Base-by-base conservation (phyloP, 2,797 vertebrate genomes). In the Hybognathus amarus region DNA sequence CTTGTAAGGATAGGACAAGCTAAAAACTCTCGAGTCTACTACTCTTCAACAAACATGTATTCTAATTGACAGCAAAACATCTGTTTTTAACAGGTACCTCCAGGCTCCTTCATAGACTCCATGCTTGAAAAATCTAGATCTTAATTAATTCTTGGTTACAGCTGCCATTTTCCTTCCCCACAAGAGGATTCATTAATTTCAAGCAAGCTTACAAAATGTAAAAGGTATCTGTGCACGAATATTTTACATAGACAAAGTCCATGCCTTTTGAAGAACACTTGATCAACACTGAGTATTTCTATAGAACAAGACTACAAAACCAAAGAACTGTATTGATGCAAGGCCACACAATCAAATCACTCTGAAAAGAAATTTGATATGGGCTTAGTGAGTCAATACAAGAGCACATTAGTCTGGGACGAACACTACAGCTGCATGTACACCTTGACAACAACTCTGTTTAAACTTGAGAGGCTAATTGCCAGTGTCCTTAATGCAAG, bases 341-440 rank as follows among this genome's bases (percentile, higher is more conserved):
- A 42, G 4, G 45, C 33, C 38, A 67, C 18, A 77, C 81, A 82
- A 82, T 76, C 33, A 54, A 66, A 75, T 66, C n/a, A 54, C 36
- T 56, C 33, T 3, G 42, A 64, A 73, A 38, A 82, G 17, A 76
- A 76, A 82, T 67, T 38, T 67, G 71, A 82, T 67, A 82, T 22
- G 61, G n/a, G 59, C 61, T 67, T 9, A 56, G 36, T 20, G 36
- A 68, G 63, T 76, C 71, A 59, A 68, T 76, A 68, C 36, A 76
- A 56, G 47, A 56, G 33, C 45, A 3, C 27, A 59, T 76, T 83
- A 82, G 63, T 82, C 33, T 68, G 36, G n/a, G 71, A 59, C 47
- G 52, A 54, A 68, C 63, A 67, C 45, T 20, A 68, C 24, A 79
- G 63, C 30, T 38, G 45, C 22, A 79, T 68, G 77, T 52, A 67